Evolutionary conservation across 2,113 vertebrate species (phyloP).

Genomic region (Oreochromis spilurus): DNA sequence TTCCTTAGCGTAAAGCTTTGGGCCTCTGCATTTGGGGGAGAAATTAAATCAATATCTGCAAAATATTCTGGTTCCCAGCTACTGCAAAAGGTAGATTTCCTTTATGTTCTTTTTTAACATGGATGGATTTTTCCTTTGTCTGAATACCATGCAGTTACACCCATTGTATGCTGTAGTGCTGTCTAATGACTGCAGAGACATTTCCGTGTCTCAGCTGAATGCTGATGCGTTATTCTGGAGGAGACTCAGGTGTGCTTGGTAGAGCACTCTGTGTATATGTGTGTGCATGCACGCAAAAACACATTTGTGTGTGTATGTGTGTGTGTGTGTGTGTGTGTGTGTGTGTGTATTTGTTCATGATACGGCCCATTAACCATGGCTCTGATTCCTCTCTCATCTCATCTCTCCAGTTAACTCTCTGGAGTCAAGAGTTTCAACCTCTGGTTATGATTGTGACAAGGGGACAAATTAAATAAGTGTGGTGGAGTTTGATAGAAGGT

Average conservation of each 20-base stretch:
- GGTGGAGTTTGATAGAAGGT: neutral
- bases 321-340: neutral
- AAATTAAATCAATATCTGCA: conserved; percentile 97
- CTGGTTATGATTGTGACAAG: conserved; percentile 56
- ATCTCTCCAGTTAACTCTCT: conserved; percentile 63
- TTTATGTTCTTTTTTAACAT: neutral
- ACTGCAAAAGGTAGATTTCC: conserved; percentile 88
- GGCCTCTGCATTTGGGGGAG: conserved; percentile 97
- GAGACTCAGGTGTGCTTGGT: conserved; percentile 68
- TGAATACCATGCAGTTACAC: conserved; percentile 22
- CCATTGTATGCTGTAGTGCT: conserved; percentile 10
- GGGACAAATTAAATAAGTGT: conserved; percentile 61
- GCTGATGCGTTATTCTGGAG: conserved; percentile 57
- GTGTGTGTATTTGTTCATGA: conserved; percentile 25
- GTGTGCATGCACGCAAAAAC: neutral
- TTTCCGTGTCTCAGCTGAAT: conserved; percentile 52
- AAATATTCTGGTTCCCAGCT: conserved; percentile 97
- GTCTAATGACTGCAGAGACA: conserved; percentile 50
- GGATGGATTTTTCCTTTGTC: conserved; percentile 6
- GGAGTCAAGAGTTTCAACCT: conserved; percentile 63
- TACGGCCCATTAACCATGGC: conserved; percentile 68
- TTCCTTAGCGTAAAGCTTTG: conserved; percentile 90
- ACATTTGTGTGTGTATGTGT: neutral
- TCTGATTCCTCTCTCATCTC: conserved; percentile 61
- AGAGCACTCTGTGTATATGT: neutral